A percentile compares a stretch with the other conserved stretches of the same genome.
Conservation (phyloP, 2,113 vertebrate genomes). For the Platichthys stellatus region DNA sequence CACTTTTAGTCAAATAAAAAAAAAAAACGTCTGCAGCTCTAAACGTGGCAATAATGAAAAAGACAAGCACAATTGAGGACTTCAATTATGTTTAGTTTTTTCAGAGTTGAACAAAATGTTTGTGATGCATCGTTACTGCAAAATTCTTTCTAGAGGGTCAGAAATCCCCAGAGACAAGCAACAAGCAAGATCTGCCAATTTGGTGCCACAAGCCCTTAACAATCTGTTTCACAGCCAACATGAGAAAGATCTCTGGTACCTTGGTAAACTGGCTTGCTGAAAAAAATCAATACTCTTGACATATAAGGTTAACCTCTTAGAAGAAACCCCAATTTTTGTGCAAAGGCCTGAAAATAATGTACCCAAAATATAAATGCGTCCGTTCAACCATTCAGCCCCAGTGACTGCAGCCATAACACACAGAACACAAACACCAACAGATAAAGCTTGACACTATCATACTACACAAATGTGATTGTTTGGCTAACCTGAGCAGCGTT, state of each 20-base stretch:
- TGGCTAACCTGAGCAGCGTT: conserved; percentile 35
- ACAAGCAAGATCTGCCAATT: conserved; percentile 43
- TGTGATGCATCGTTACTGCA: conserved; percentile 34
- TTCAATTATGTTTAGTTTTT: background rate
- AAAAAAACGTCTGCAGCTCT: conserved; percentile 7
- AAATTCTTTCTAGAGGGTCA: conserved; percentile 27
- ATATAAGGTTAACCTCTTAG: conserved; percentile 34
- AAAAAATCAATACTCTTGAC: conserved; percentile 65
- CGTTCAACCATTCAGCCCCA: background rate
- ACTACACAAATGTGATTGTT: conserved; percentile 34
- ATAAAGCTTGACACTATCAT: conserved; percentile 36
- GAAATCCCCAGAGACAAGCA: conserved; percentile 40
- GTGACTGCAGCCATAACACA: background rate
- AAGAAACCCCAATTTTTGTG: background rate
- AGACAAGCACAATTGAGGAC: conserved; percentile 36
- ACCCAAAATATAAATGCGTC: background rate
- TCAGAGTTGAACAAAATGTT: conserved; percentile 15
- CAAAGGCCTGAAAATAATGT: background rate
- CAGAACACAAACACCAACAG: too few relatives aligned
- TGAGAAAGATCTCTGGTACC: conserved; percentile 41
- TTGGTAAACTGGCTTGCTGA: conserved; percentile 38
- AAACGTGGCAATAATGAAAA: conserved; percentile 12
- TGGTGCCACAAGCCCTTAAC: conserved; percentile 44
- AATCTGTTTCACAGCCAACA: conserved; percentile 32
- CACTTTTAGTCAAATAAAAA: conserved; percentile 24